Conservation (phyloP, 2,797 vertebrate species). For the Sebastes cheni region DNA sequence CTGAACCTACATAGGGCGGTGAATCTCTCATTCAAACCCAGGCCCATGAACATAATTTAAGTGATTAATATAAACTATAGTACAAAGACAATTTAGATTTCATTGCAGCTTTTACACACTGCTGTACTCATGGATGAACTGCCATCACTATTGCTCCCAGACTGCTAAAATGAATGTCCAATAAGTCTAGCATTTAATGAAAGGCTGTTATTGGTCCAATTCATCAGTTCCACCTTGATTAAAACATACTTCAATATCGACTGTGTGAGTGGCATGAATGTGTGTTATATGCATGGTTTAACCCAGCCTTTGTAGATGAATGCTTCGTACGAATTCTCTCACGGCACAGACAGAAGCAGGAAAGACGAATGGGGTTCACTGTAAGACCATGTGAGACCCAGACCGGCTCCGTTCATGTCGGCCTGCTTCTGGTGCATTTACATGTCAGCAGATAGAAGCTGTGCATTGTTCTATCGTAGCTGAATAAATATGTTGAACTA, state of each 20-base stretch:
- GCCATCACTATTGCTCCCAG: background rate
- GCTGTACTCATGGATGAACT: background rate
- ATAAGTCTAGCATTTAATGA: background rate
- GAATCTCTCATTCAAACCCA: background rate
- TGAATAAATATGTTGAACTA: slow-evolving; percentile 10
- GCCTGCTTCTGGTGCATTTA: slow-evolving; percentile 2
- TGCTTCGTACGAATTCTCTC: background rate
- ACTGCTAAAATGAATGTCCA: background rate
- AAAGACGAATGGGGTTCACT: slow-evolving; percentile 7
- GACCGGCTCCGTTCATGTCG: background rate
- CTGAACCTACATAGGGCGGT: background rate
- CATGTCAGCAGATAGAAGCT: slow-evolving; percentile 19
- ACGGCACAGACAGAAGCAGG: background rate
- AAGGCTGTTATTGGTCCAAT: background rate
- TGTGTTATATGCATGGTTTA: background rate
- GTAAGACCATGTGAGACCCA: slow-evolving; percentile 7
- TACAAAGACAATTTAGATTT: background rate
- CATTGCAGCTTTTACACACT: background rate
- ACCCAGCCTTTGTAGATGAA: background rate
- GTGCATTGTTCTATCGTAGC: slow-evolving; percentile 4
- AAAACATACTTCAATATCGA: background rate
- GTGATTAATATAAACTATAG: background rate
- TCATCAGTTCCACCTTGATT: background rate
- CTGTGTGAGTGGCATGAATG: background rate
- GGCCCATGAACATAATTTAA: background rate